Evolutionary conservation across 2,888 invertebrate species (phyloP).

Genomic region (Ormyrus thymus): DNA sequence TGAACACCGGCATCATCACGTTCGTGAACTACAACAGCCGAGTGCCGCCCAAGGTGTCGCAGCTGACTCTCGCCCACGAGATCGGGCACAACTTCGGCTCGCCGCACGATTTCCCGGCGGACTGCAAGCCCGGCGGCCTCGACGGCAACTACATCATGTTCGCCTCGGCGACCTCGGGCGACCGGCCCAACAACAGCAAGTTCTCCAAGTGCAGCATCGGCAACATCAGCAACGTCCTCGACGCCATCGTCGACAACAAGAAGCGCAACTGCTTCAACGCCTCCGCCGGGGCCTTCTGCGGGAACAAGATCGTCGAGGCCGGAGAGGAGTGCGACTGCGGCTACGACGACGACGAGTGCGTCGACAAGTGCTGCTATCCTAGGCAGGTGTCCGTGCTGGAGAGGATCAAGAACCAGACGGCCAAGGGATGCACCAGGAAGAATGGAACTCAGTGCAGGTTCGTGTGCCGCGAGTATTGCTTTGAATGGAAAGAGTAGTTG

Average conservation of each 20-base stretch:
- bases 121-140: conserved; percentile 92
- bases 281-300: conserved; percentile 97
- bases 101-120: conserved; percentile 96
- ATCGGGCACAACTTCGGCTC: conserved; percentile 99
- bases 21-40: conserved; percentile 98
- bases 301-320: conserved; percentile 98
- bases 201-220: conserved; percentile 96
- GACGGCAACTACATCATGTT: conserved; percentile 99
- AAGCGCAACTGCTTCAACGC: conserved; percentile 96
- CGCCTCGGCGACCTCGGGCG: conserved; percentile 98
- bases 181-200: conserved; percentile 97
- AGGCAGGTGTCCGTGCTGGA: conserved; percentile 84
- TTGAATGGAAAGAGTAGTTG: too few species aligned
- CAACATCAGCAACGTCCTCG: conserved; percentile 95
- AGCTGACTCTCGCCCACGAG: conserved; percentile 98
- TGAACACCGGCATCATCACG: conserved; percentile 99
- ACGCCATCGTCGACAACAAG: conserved; percentile 91
- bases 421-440: conserved; percentile 88
- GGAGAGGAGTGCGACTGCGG: conserved; percentile 99
- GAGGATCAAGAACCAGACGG: conserved; percentile 81
- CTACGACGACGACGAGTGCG: conserved; percentile 94
- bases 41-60: conserved; percentile 98
- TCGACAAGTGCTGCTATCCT: conserved; percentile 95
- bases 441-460: conserved; percentile 88
- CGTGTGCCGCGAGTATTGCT: too few species aligned